Base-by-base conservation (phyloP, 1,140 invertebrate species). In the Drosophila simulans region DNA sequence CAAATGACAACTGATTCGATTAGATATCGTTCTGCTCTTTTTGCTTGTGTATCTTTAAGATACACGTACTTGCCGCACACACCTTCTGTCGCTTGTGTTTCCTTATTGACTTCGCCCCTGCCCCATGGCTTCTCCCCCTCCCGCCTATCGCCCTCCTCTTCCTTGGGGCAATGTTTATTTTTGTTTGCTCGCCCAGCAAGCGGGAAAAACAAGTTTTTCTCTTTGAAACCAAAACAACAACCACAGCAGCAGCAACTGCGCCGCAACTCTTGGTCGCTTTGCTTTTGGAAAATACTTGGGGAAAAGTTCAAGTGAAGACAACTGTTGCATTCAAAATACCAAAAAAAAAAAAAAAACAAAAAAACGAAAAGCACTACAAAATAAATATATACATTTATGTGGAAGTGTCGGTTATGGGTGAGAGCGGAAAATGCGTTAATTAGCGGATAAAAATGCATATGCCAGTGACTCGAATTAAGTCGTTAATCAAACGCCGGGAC, bases 81-180 rank as follows among this genome's bases (percentile, higher is more conserved):
- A 77, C 64, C 74, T 71, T 79, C 22, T 57, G 37, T 53, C 57
- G 66, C 52, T 42, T 42, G 63, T 63, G 62, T 70, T 88, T 89
- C 80, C 84, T 84, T 88, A 77, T 83, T 83, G 72, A 77, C 77
- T 81, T 69, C 60, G 57, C 40, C 52, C 34, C 46, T 49, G n/a
- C 13, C 46, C n/a, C 22, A 4, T 7, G 20, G 3, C 22, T n/a
- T 13, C 20, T 13, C 4, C 49, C 35, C 15, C 15, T 49, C 48
- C 20, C 37, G 0, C 46, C 58, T 46, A 22, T 3, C 20, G 0
- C 20, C 52, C 49, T 35, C 52, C 63, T 55, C 57, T 35, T 48
- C 66, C 71, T 68, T 51, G 60, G 80, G 74, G 71, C 84, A 88
- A 88, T 88, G 83, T 89, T 89, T 89, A 90, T 89, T 89, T 89